Evolutionary conservation across 2,113 vertebrate genomes (phyloP), one percentile per base, ranked within the genome.

Genomic region (Ifrita kowaldi): DNA sequence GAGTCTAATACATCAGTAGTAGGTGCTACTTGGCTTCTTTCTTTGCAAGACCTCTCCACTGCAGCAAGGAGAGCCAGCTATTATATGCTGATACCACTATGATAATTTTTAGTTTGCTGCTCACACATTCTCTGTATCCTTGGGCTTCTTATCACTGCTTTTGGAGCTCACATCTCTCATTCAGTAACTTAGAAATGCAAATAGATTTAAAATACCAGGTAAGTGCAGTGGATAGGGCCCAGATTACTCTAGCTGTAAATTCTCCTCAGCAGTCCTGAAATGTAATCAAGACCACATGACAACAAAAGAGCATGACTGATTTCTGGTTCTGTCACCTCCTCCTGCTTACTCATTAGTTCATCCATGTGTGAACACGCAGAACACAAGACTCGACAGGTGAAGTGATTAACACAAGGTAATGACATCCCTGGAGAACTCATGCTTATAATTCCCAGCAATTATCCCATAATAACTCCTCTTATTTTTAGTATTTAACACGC

Each of bases 341-440:
- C 85, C 87, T 96, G 87, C 76, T 89, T 93, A 88, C 49, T 95
- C 92, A 93, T 94, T 91, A 95, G 83, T 62, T 93, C 73, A 89
- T 77, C 88, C 90, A 42, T 65, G 91, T 89, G 85, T 92, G 64
- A 41, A 80, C 60, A 62, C 1, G 2, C 69, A 82, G 90, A 97
- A 92, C 80, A 92, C 79, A 68, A 87, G 65, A 63, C 73, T 35
- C 90, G 96, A 94, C 95, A 94, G 93, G 87, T 93, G 90, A 93
- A 94, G 91, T 21, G 85, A 97, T 95, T 95, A 97, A 81, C 85
- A 95, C 70, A 73, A 84, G 67, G 77, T 92, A 97, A 97, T 93
- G 89, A 93, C 80, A 95, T 64, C 96, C 70, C 85, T 84, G 32
- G 89, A 94, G 96, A 94, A 94, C 92, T 94, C 90, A 93, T 74